Evolutionary conservation across 2,888 invertebrate species (phyloP).

Genomic region (Zygogramma bicolorata): DNA sequence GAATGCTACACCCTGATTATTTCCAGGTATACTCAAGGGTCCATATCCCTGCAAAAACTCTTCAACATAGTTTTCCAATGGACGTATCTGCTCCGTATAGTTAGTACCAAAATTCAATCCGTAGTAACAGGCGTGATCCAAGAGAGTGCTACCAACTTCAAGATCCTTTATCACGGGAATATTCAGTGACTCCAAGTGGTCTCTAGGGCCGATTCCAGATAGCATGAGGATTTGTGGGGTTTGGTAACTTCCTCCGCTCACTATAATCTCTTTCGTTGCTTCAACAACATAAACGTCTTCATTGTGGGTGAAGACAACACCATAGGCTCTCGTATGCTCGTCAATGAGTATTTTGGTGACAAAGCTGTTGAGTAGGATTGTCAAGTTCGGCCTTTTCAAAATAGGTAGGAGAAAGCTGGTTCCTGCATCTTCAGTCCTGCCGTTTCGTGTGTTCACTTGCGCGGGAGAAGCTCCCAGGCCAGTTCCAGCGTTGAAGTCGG

Average conservation of each 20-base stretch:
- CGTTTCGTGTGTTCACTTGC: conserved; percentile 77
- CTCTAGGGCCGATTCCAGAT: conserved; percentile 80
- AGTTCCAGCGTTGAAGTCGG: conserved; percentile 43
- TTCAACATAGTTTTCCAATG: conserved; percentile 68
- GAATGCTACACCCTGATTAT: conserved; percentile 51
- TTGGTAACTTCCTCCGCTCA: conserved; percentile 83
- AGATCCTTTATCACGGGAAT: conserved; percentile 75
- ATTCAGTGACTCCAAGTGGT: conserved; percentile 71
- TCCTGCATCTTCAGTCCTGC: conserved; percentile 80
- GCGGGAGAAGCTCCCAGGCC: conserved; percentile 74
- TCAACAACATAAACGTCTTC: conserved; percentile 67
- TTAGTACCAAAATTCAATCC: conserved; percentile 79
- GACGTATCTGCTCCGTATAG: conserved; percentile 63
- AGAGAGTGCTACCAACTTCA: conserved; percentile 81
- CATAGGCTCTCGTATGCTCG: conserved; percentile 70
- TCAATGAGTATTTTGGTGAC: conserved; percentile 74
- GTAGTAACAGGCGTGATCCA: conserved; percentile 80
- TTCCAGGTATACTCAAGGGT: conserved; percentile 47
- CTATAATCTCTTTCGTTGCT: conserved; percentile 80
- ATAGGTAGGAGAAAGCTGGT: conserved; percentile 82
- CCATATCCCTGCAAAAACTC: conserved; percentile 56
- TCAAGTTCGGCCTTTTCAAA: conserved; percentile 74
- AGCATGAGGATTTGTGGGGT: conserved; percentile 87
- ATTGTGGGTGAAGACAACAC: conserved; percentile 77
- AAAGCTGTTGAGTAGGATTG: conserved; percentile 76